A percentile compares a stretch with the other conserved stretches of the same genome.
Conservation (phyloP, 2,113 vertebrate species). For the Apodemus speciosus region DNA sequence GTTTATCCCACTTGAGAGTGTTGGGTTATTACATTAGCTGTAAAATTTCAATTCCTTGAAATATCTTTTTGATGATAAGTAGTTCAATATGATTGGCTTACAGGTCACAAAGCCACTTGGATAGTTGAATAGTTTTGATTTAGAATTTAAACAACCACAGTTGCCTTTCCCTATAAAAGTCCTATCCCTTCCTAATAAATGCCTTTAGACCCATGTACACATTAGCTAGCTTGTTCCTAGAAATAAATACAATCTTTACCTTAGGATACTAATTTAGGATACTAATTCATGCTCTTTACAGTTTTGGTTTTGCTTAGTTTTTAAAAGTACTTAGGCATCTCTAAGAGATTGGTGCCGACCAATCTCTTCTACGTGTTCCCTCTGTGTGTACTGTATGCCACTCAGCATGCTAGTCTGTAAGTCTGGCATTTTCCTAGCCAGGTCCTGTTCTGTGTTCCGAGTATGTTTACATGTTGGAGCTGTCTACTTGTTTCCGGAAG, state of each 20-base stretch:
- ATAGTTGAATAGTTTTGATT: not conserved
- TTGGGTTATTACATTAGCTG: not conserved
- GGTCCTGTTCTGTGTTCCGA: not conserved
- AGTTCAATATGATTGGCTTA: not conserved
- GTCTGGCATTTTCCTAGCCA: not conserved
- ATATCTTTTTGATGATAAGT: not conserved
- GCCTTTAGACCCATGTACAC: not conserved
- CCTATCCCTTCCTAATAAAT: not conserved
- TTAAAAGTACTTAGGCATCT: not conserved
- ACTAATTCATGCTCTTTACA: not conserved
- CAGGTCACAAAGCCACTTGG: constrained; percentile 32
- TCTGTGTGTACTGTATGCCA: not conserved
- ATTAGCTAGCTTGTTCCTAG: constrained; percentile 18
- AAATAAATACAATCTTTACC: constrained; percentile 4
- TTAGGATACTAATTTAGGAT: constrained; percentile 59
- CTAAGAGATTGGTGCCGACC: too few relatives aligned
- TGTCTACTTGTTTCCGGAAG: constrained; percentile 2
- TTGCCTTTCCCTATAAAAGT: constrained; percentile 51
- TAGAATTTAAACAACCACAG: constrained; percentile 31
- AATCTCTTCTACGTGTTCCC: not conserved
- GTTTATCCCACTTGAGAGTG: not conserved
- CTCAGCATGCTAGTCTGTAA: not conserved
- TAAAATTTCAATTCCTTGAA: constrained; percentile 13
- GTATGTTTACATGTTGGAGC: not conserved
- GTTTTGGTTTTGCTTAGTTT: constrained; percentile 23